Percentiles rank a stretch among this genome's conserved stretches.
phyloP scores from a whole-genome alignment of 2,113 vertebrate genomes.

The Hypanus sabinus region DNA sequence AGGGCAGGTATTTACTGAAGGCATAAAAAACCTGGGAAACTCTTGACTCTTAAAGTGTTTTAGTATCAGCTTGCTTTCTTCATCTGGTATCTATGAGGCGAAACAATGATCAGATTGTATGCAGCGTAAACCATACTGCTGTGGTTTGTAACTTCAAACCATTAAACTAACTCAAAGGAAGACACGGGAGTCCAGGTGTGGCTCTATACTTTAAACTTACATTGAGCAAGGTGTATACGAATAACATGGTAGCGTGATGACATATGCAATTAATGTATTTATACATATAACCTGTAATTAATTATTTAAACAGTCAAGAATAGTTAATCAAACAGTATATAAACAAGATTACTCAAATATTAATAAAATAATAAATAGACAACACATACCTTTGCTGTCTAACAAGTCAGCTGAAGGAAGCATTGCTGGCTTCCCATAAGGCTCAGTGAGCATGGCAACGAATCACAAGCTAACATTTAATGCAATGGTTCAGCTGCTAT shows the following conservation, averaged over 20 bases:
- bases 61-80: not conserved
- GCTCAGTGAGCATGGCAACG: not conserved
- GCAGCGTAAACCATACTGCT: not conserved
- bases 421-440: not conserved
- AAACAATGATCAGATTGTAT: not conserved
- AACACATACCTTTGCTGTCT: not conserved
- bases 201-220: too few species aligned
- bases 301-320: too few species aligned
- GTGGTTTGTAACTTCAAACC: too few species aligned
- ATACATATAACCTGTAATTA: too few species aligned
- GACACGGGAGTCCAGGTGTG: too few species aligned
- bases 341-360: too few species aligned
- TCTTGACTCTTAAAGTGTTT: not conserved
- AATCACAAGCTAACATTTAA: not conserved
- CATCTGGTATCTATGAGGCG: not conserved
- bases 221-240: too few species aligned
- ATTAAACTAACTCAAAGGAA: too few species aligned
- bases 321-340: too few species aligned
- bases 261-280: too few species aligned
- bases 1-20: conserved; percentile 14
- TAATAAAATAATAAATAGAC: too few species aligned
- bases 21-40: not conserved
- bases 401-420: not conserved
- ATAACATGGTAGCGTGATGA: too few species aligned
- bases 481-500: not conserved